Percentiles rank a stretch among this genome's conserved stretches.
Evolutionary conservation across 2,888 invertebrate species (phyloP).

Genomic region (Idaea biselata): DNA sequence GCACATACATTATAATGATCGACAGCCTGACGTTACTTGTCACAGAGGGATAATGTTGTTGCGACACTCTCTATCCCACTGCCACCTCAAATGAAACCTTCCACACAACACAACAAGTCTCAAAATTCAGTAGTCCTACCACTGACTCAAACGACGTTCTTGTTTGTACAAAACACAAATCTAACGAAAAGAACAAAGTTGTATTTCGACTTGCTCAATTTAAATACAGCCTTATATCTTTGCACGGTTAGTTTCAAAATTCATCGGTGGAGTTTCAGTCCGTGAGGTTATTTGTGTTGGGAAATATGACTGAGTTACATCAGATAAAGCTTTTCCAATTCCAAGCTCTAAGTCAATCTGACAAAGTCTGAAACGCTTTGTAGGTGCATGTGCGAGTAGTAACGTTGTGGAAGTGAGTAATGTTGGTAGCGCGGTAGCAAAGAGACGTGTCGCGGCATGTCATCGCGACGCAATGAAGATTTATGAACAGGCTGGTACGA

Average conservation of each 20-base stretch:
- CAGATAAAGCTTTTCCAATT: constrained; percentile 14
- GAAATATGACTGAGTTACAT: constrained; percentile 56
- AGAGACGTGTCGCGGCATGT: constrained; percentile 78
- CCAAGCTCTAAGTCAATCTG: constrained; percentile 20
- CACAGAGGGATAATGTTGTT: constrained; percentile 79
- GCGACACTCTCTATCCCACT: constrained; percentile 48
- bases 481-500: constrained; percentile 72
- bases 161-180: constrained; percentile 48
- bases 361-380: constrained; percentile 36
- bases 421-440: constrained; percentile 71
- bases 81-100: constrained; percentile 33
- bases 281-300: constrained; percentile 56
- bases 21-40: constrained; percentile 78
- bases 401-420: constrained; percentile 41
- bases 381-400: constrained; percentile 33
- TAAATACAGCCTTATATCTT: constrained; percentile 56
- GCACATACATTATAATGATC: constrained; percentile 80
- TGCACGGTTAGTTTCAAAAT: constrained; percentile 44
- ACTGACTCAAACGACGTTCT: constrained; percentile 46
- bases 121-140: constrained; percentile 24
- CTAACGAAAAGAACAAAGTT: constrained; percentile 75
- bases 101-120: constrained; percentile 21
- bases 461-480: constrained; percentile 80
- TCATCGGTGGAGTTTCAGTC: constrained; percentile 37
- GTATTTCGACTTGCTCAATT: constrained; percentile 42